A percentile compares a stretch with the other conserved stretches of the same genome.
phyloP scores from a whole-genome alignment of 2,888 invertebrate species.

The Cryptus viduatorius region DNA sequence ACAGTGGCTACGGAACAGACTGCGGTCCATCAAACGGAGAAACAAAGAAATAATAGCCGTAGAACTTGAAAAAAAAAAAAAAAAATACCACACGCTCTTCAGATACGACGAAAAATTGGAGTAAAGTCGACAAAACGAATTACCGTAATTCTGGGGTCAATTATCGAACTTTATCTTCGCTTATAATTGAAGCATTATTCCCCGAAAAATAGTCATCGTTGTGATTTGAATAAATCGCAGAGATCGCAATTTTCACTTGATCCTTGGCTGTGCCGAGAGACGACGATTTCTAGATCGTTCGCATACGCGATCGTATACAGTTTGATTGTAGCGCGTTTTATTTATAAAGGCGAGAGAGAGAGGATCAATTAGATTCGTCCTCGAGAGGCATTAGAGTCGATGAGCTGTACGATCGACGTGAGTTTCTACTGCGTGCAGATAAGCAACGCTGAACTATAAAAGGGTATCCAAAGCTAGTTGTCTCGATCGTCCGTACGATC shows the following conservation, averaged over 20 bases:
- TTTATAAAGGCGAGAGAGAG: constrained; percentile 74
- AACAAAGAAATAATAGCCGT: constrained; percentile 24
- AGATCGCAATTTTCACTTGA: constrained; percentile 51
- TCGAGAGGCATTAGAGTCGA: constrained; percentile 78
- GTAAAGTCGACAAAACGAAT: background rate
- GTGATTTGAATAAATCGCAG: background rate
- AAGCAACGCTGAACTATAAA: constrained; percentile 22
- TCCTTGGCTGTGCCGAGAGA: constrained; percentile 26
- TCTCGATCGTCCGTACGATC: background rate
- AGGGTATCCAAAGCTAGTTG: background rate
- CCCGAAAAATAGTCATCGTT: background rate
- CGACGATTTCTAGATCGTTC: constrained; percentile 51
- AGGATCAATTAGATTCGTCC: constrained; percentile 78
- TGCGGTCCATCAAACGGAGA: constrained; percentile 37
- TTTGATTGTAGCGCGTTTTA: constrained; percentile 68
- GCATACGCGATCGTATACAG: constrained; percentile 53
- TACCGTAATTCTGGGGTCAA: background rate
- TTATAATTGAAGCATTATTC: background rate
- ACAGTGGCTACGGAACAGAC: constrained; percentile 22
- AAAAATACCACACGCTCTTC: background rate
- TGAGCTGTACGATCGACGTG: constrained; percentile 68
- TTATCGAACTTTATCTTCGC: background rate
- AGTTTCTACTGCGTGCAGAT: constrained; percentile 52
- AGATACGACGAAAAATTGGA: background rate
- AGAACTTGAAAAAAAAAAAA: background rate